Evolutionary conservation across 2,888 invertebrate genomes (phyloP).

Genomic region (Pseudolycoriella hygida): DNA sequence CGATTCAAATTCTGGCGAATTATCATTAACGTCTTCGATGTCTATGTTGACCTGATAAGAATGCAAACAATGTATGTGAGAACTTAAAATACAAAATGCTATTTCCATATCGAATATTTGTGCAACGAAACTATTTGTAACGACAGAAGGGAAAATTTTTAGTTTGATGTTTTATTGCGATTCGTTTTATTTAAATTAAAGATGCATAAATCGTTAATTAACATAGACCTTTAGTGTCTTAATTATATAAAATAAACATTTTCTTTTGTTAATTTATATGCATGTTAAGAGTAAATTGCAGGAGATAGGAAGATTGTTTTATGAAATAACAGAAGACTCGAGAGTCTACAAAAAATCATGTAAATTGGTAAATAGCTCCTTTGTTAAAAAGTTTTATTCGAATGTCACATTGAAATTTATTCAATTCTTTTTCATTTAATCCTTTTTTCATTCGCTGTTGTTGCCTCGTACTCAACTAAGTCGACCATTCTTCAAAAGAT

Average conservation of each 20-base stretch:
- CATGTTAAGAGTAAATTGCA: too few species aligned
- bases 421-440: conserved; percentile 1
- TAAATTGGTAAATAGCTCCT: conserved; percentile 6
- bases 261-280: too few species aligned
- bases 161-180: too few species aligned
- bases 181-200: too few species aligned
- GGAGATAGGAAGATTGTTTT: too few species aligned
- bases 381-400: conserved; percentile 4
- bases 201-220: too few species aligned
- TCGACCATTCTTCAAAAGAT: too few species aligned
- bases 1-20: conserved; percentile 76
- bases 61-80: neutral
- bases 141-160: too few species aligned
- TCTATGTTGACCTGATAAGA: conserved; percentile 64
- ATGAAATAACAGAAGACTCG: too few species aligned
- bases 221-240: neutral
- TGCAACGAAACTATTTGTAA: too few species aligned
- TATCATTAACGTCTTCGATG: conserved; percentile 87
- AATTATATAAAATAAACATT: neutral
- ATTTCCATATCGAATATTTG: neutral
- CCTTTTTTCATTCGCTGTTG: neutral
- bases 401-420: conserved; percentile 5
- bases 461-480: neutral
- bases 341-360: neutral
- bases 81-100: too few species aligned